Percentiles rank a stretch among this genome's conserved stretches.
These are phyloP conservation scores for Nansenia antarctica DNA, from an alignment of 2,113 vertebrate species.

Conservation along the genomic window DNA sequence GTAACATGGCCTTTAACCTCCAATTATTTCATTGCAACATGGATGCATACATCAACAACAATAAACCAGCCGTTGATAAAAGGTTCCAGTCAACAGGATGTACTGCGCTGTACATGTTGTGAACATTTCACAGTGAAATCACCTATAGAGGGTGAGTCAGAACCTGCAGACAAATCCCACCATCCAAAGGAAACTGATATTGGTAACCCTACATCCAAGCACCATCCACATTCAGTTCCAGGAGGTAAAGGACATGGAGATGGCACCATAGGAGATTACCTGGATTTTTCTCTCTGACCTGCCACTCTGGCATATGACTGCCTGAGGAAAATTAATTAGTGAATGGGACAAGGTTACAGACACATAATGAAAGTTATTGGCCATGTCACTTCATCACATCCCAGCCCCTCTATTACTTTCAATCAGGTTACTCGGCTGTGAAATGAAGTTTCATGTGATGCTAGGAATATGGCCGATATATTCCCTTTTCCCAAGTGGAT, in stretches of 20 bases:
- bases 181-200: background rate
- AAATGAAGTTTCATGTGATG: conserved; percentile 74
- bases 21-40: conserved; percentile 56
- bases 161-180: background rate
- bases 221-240: conserved; percentile 11
- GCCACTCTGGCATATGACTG: conserved; percentile 42
- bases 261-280: background rate
- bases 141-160: background rate
- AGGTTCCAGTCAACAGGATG: conserved; percentile 30
- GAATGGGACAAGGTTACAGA: conserved; percentile 67
- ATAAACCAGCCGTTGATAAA: conserved; percentile 56
- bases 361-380: conserved; percentile 77
- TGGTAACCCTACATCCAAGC: background rate
- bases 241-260: too few relatives aligned
- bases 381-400: conserved; percentile 73
- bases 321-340: conserved; percentile 71
- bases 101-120: background rate
- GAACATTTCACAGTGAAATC: background rate
- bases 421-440: conserved; percentile 71
- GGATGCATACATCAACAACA: conserved; percentile 60
- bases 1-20: conserved; percentile 33
- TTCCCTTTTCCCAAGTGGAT: conserved; percentile 33
- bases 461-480: conserved; percentile 50
- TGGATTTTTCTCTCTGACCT: background rate
- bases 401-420: conserved; percentile 67